phyloP scores from a whole-genome alignment of 2,888 invertebrate species.

The Syritta pipiens region DNA sequence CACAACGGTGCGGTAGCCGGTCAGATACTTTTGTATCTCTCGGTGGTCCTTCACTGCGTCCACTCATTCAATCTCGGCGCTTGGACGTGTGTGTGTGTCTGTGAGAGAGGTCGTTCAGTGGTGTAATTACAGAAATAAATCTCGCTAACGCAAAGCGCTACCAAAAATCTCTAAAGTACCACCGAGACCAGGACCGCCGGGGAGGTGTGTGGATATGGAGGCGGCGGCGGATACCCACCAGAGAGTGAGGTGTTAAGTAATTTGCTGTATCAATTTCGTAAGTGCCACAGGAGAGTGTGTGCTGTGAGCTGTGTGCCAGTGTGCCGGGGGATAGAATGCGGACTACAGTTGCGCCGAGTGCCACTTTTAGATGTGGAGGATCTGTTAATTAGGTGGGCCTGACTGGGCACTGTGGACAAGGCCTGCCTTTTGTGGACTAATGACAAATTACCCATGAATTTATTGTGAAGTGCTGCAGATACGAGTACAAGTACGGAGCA shows the following conservation, averaged over 20 bases:
- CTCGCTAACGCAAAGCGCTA: slow-evolving; percentile 41
- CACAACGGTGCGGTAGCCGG: background rate
- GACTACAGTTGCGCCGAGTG: background rate
- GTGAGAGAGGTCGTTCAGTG: slow-evolving; percentile 11
- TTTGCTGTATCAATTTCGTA: slow-evolving; percentile 49
- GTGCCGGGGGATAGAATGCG: background rate
- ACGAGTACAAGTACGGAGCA: too few relatives aligned
- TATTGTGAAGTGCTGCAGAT: too few relatives aligned
- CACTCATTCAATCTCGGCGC: background rate
- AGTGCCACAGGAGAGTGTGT: background rate
- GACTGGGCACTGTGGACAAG: background rate
- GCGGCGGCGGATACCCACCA: background rate
- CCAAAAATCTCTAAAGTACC: slow-evolving; percentile 15
- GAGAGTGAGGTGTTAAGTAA: slow-evolving; percentile 42
- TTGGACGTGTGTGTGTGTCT: slow-evolving; percentile 5
- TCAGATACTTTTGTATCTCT: background rate
- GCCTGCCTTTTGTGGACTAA: background rate
- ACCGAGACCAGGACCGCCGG: background rate
- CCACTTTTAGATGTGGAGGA: slow-evolving; percentile 25
- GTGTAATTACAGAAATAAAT: slow-evolving; percentile 61
- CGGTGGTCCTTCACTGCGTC: slow-evolving; percentile 34
- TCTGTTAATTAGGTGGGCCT: slow-evolving; percentile 23
- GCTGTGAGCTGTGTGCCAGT: too few relatives aligned
- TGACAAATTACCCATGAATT: slow-evolving; percentile 31
- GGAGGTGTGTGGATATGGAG: background rate